Evolutionary conservation across 2,113 vertebrate genomes (phyloP).

Genomic region (Zosterops japonicus): DNA sequence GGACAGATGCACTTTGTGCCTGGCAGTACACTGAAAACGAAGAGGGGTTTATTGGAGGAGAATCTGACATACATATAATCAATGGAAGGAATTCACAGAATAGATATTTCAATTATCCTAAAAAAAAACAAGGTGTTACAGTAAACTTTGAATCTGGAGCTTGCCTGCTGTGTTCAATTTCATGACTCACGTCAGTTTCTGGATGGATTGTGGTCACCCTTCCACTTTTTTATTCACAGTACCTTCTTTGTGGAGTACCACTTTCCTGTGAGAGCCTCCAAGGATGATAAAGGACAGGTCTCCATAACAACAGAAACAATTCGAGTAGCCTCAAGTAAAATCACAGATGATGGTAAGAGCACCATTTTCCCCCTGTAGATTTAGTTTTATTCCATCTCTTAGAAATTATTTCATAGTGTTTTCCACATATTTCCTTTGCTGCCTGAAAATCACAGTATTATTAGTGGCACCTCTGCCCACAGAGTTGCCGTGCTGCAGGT

Average conservation of each 20-base stretch:
- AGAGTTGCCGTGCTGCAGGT: background rate
- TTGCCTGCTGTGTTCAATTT: background rate
- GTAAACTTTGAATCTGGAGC: background rate
- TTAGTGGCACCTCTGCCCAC: background rate
- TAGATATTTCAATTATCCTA: background rate
- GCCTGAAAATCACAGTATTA: background rate
- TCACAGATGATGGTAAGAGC: conserved; percentile 78
- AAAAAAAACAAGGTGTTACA: background rate
- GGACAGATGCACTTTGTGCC: background rate
- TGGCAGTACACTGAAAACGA: background rate
- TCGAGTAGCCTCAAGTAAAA: conserved; percentile 84
- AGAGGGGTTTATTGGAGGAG: background rate
- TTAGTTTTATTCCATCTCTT: background rate
- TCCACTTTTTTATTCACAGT: conserved; percentile 59
- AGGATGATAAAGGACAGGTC: conserved; percentile 56
- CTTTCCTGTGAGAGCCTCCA: conserved; percentile 80
- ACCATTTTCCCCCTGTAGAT: background rate
- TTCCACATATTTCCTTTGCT: background rate
- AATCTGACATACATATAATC: accelerated
- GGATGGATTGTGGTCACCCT: background rate
- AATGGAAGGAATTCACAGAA: background rate
- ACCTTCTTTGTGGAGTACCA: conserved; percentile 91
- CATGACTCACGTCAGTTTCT: background rate
- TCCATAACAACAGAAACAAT: conserved; percentile 73
- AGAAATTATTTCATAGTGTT: background rate